Evolutionary conservation across 2,888 invertebrate genomes (phyloP).

Genomic region (Tetrapedia diversipes): DNA sequence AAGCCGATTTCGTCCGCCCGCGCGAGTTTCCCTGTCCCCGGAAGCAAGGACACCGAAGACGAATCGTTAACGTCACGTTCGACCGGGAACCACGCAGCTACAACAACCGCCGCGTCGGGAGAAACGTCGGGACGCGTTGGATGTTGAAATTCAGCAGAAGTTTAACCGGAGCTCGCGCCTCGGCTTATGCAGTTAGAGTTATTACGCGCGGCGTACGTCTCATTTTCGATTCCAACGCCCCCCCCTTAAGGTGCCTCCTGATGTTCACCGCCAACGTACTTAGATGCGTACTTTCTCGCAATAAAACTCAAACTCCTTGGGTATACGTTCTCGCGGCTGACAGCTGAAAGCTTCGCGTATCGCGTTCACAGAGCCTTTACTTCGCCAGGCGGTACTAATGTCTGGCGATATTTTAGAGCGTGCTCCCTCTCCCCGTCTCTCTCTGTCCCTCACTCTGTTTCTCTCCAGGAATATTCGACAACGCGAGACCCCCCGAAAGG

Average conservation of each 20-base stretch:
- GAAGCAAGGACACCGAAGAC: too few relatives aligned
- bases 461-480: background rate
- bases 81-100: constrained; percentile 14
- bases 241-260: too few relatives aligned
- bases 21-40: background rate
- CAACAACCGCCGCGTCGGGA: too few relatives aligned
- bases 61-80: background rate
- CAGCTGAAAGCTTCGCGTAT: constrained; percentile 41
- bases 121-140: background rate
- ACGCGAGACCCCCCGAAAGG: background rate
- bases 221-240: constrained; percentile 30
- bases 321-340: constrained; percentile 25
- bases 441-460: too few relatives aligned
- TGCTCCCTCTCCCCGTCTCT: too few relatives aligned
- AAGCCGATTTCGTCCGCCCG: too few relatives aligned
- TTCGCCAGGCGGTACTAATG: constrained; percentile 10
- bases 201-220: constrained; percentile 32
- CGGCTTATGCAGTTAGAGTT: constrained; percentile 25
- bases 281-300: constrained; percentile 30
- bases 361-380: constrained; percentile 3
- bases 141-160: constrained; percentile 38
- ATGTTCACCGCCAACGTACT: too few relatives aligned
- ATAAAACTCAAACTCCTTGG: constrained; percentile 56
- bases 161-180: background rate
- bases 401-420: constrained; percentile 20